phyloP scores from a whole-genome alignment of 2,888 invertebrate genomes.

The Antheraea assamensis region DNA sequence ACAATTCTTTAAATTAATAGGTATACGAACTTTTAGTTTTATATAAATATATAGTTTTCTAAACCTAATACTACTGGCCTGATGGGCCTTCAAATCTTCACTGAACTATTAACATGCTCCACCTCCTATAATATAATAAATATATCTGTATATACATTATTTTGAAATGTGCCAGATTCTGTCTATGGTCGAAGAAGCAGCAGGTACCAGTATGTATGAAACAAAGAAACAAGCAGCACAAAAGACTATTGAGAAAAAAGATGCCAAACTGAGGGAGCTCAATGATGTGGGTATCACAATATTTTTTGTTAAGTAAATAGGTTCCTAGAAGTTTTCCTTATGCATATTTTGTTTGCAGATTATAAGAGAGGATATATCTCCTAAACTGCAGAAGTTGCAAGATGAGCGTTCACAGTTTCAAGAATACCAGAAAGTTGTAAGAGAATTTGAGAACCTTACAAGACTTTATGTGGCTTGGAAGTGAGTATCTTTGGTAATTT shows the following conservation, averaged over 20 bases:
- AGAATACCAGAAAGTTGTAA: conserved; percentile 92
- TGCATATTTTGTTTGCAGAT: conserved; percentile 65
- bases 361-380: conserved; percentile 93
- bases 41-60: too few species aligned
- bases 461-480: conserved; percentile 89
- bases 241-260: conserved; percentile 95
- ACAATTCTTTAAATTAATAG: too few species aligned
- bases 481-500: conserved; percentile 60
- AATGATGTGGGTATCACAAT: conserved; percentile 82
- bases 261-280: conserved; percentile 93
- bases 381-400: conserved; percentile 92
- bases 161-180: conserved; percentile 84
- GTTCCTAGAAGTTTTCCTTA: background rate
- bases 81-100: too few species aligned
- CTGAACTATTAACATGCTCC: too few species aligned
- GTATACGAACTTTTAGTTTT: too few species aligned
- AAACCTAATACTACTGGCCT: too few species aligned
- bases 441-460: conserved; percentile 92
- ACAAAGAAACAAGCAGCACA: conserved; percentile 93
- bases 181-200: conserved; percentile 99
- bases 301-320: background rate
- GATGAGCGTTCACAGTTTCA: conserved; percentile 92
- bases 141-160: background rate
- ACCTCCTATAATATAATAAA: background rate
- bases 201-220: conserved; percentile 98